Evolutionary conservation across 2,113 vertebrate genomes (phyloP).

Genomic region (Equus przewalskii): DNA sequence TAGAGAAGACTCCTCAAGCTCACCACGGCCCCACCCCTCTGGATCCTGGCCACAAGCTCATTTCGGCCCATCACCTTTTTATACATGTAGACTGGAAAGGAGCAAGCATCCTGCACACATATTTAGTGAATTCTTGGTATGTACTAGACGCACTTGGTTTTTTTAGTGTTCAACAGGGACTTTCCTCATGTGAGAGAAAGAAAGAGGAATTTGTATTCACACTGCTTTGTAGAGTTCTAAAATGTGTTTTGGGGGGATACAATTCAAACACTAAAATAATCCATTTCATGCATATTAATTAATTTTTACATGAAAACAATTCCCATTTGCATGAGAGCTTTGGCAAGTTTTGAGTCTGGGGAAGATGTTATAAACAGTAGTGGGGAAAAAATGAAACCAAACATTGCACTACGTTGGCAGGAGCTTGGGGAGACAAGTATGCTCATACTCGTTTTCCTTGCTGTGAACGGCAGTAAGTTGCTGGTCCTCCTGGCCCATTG

Average conservation of each 20-base stretch:
- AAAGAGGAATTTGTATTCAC: slow-evolving; percentile 75
- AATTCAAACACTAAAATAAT: slow-evolving; percentile 79
- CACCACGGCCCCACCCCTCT: background rate
- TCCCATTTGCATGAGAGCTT: slow-evolving; percentile 68
- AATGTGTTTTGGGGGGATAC: slow-evolving; percentile 75
- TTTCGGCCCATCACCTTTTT: background rate
- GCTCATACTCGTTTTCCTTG: background rate
- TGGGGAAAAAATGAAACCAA: slow-evolving; percentile 45
- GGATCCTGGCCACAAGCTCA: background rate
- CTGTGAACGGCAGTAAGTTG: background rate
- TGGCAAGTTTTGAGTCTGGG: slow-evolving; percentile 73
- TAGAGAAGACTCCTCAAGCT: background rate
- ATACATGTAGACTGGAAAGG: background rate
- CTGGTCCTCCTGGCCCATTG: background rate
- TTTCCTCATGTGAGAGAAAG: slow-evolving; percentile 61
- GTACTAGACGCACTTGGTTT: background rate
- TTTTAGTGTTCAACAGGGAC: background rate
- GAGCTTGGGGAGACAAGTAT: background rate
- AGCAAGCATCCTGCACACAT: background rate
- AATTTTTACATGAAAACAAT: slow-evolving; percentile 78
- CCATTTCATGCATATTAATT: slow-evolving; percentile 81
- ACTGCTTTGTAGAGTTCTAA: slow-evolving; percentile 67
- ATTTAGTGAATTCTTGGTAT: slow-evolving; percentile 34
- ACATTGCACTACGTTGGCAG: background rate
- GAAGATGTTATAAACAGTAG: slow-evolving; percentile 68